Percentiles rank a stretch among this genome's conserved stretches.
Evolutionary conservation across 2,888 invertebrate genomes (phyloP).

Genomic region (Drosophila greeni): DNA sequence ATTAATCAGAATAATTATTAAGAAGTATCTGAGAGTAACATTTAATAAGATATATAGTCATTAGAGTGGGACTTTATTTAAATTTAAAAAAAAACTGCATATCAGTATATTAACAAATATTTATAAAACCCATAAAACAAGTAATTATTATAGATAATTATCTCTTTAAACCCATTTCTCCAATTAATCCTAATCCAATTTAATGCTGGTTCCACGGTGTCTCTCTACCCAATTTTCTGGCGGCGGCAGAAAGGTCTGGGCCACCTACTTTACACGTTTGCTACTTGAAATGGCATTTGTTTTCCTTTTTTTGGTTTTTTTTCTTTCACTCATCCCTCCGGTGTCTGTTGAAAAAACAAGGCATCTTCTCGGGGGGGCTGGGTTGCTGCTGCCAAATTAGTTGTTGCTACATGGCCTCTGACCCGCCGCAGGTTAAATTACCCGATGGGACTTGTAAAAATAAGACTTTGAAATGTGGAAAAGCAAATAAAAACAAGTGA

Average conservation of each 20-base stretch:
- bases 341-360: constrained; percentile 60
- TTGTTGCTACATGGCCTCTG: constrained; percentile 58
- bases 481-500: constrained; percentile 61
- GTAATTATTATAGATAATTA: neutral
- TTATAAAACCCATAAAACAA: neutral
- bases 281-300: constrained; percentile 72
- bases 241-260: constrained; percentile 61
- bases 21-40: neutral
- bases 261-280: constrained; percentile 72
- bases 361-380: constrained; percentile 11
- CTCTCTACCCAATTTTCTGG: constrained; percentile 39
- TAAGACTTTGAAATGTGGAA: constrained; percentile 26
- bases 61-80: neutral
- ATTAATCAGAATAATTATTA: neutral
- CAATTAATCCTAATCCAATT: neutral
- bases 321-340: constrained; percentile 25
- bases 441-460: constrained; percentile 55
- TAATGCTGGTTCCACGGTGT: constrained; percentile 45
- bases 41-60: neutral
- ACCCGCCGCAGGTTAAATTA: constrained; percentile 65
- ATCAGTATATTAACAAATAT: neutral
- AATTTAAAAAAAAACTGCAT: too few species aligned
- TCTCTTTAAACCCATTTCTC: neutral
- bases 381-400: constrained; percentile 62
- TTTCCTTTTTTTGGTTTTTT: constrained; percentile 57